phyloP scores from a whole-genome alignment of 2,888 invertebrate genomes.

The Ganaspis brasiliensis region DNA sequence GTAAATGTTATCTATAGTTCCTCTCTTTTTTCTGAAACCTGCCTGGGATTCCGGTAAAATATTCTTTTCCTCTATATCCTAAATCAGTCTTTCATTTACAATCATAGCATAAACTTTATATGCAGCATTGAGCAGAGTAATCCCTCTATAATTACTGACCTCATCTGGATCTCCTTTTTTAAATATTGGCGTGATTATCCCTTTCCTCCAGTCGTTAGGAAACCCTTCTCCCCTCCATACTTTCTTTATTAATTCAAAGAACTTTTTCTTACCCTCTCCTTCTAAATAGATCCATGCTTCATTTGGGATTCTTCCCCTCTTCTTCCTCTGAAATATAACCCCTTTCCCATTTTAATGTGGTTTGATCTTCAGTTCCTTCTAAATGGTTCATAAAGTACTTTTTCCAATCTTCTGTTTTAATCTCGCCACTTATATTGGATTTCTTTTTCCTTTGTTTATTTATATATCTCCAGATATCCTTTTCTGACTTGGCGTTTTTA shows the following conservation, averaged over 20 bases:
- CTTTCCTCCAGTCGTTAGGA: not conserved
- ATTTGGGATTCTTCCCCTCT: slow-evolving; percentile 45
- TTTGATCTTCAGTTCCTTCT: slow-evolving; percentile 14
- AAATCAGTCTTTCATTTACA: not conserved
- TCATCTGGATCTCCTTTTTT: too few relatives aligned
- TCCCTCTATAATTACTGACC: too few relatives aligned
- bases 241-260: not conserved
- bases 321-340: not conserved
- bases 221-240: not conserved
- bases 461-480: slow-evolving; percentile 30
- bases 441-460: slow-evolving; percentile 45
- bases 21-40: slow-evolving; percentile 46
- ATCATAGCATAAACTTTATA: not conserved
- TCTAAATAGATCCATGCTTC: slow-evolving; percentile 55
- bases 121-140: too few relatives aligned
- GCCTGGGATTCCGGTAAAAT: not conserved
- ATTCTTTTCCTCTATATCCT: not conserved
- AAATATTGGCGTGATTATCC: too few relatives aligned
- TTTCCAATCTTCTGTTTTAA: slow-evolving; percentile 2
- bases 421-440: not conserved
- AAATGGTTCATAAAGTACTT: slow-evolving; percentile 25
- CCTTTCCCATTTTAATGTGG: not conserved
- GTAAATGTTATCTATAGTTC: slow-evolving; percentile 54
- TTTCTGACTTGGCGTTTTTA: slow-evolving; percentile 13
- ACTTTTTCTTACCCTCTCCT: not conserved